Percentiles rank a stretch among this genome's conserved stretches.
phyloP scores from a whole-genome alignment of 2,113 vertebrate species.

The Siniperca chuatsi region DNA sequence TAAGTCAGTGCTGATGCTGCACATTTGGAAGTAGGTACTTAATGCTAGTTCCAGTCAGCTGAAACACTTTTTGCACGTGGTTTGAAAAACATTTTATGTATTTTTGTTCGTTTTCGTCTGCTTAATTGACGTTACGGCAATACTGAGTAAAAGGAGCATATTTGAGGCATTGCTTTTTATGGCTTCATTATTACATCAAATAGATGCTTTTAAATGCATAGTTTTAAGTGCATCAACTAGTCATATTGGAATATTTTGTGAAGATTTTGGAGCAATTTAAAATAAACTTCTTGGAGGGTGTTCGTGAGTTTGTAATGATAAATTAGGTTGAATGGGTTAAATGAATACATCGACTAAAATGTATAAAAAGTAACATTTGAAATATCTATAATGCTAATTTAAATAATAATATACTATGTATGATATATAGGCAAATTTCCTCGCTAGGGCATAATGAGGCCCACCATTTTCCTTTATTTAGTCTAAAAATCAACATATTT shows the following conservation, averaged over 20 bases:
- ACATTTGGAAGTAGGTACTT: not conserved
- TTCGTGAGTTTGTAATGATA: not conserved
- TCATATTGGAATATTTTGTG: not conserved
- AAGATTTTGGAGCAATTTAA: not conserved
- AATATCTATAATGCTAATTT: not conserved
- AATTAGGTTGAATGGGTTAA: not conserved
- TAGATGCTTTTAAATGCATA: not conserved
- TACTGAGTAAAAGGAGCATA: not conserved
- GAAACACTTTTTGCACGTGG: constrained; percentile 6
- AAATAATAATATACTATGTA: not conserved
- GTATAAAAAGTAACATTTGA: not conserved
- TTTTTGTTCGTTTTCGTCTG: not conserved
- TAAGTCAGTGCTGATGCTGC: constrained; percentile 16
- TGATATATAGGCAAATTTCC: not conserved
- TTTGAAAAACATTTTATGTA: not conserved
- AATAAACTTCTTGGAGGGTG: not conserved
- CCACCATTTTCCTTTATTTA: not conserved
- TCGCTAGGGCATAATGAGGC: not conserved
- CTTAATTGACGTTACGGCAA: not conserved
- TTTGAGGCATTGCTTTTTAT: not conserved
- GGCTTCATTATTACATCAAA: too few species aligned
- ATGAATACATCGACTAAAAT: not conserved
- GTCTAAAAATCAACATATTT: not conserved
- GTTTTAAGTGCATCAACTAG: not conserved
- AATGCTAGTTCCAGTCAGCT: not conserved